Evolutionary conservation across 2,797 vertebrate species (phyloP).

Genomic region (Rhadinocentrus ornatus): DNA sequence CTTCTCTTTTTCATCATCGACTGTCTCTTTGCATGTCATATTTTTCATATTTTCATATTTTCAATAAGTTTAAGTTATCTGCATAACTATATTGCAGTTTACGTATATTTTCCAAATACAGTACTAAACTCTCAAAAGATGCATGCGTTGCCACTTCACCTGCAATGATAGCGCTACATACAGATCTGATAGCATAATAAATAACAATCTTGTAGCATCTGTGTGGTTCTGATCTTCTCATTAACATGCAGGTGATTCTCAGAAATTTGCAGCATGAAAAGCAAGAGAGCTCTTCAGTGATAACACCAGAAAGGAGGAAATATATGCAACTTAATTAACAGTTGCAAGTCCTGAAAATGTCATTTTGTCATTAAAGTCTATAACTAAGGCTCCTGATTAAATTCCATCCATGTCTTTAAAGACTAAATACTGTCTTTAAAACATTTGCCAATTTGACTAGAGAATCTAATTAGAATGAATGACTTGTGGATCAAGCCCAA

Average conservation of each 20-base stretch:
- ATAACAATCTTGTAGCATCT: constrained; percentile 7
- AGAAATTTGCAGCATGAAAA: constrained; percentile 10
- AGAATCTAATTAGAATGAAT: constrained; percentile 62
- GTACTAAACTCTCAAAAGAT: not conserved
- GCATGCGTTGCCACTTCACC: not conserved
- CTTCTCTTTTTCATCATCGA: not conserved
- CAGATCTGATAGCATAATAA: constrained; percentile 18
- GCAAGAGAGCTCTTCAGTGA: not conserved
- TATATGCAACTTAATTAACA: constrained; percentile 49
- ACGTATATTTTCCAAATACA: not conserved
- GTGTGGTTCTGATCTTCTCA: constrained; percentile 11
- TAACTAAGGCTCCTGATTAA: constrained; percentile 59
- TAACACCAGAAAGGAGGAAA: constrained; percentile 7
- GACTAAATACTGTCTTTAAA: constrained; percentile 42
- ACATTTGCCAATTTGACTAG: constrained; percentile 42
- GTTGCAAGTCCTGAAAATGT: constrained; percentile 52
- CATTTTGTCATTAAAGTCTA: constrained; percentile 26
- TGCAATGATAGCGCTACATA: not conserved
- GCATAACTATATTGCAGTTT: not conserved
- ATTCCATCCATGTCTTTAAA: constrained; percentile 40
- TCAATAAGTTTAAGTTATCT: not conserved
- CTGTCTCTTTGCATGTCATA: too few species aligned
- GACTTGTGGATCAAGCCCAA: constrained; percentile 48
- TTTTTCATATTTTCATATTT: not conserved
- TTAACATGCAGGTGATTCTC: constrained; percentile 17